Base-by-base conservation (phyloP, 2,113 vertebrate genomes). In the Riparia riparia region DNA sequence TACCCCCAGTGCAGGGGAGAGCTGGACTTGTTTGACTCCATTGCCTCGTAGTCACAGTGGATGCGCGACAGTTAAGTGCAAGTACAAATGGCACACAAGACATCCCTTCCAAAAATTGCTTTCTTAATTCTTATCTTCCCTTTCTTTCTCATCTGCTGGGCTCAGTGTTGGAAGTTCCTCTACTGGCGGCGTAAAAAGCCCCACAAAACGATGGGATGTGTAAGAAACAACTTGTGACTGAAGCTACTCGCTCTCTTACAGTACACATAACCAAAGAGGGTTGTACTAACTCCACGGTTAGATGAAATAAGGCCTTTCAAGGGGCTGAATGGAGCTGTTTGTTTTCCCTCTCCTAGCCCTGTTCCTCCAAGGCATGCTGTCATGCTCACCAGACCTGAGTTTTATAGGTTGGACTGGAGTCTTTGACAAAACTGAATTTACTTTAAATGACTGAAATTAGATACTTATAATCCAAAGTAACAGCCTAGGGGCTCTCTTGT, bases 401-500 rank as follows among this genome's bases (percentile, higher is more conserved):
- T 95, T 93, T 95, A 95, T 95, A 81, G 86, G 91, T 92, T 89
- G 93, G 83, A 65, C 63, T 93, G 82, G 71, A 96, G 90, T 91
- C 82, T 95, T 90, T 88, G 90, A 88, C 85, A 95, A 96, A 96
- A 93, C 88, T 78, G 88, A 94, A 93, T 95, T 96, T 96, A n/a
- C 85, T 92, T 96, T 94, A 95, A 96, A 97, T 95, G 86, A 90
- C 88, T 92, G 93, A 96, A 93, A 96, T 94, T 93, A 96, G 93
- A 94, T 93, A 95, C 93, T 94, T 97, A 93, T 91, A 96, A 94
- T 89, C 96, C 76, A 74, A 96, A 93, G 95, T 92, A 92, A 77
- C 60, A 90, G 96, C 95, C 90, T 74, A 95, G 90, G 77, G 93
- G 76, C 85, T 93, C 90, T 96, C 93, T 82, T 70, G 96, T 94